phyloP scores from a whole-genome alignment of 2,113 vertebrate species.

The Aegithalos caudatus region DNA sequence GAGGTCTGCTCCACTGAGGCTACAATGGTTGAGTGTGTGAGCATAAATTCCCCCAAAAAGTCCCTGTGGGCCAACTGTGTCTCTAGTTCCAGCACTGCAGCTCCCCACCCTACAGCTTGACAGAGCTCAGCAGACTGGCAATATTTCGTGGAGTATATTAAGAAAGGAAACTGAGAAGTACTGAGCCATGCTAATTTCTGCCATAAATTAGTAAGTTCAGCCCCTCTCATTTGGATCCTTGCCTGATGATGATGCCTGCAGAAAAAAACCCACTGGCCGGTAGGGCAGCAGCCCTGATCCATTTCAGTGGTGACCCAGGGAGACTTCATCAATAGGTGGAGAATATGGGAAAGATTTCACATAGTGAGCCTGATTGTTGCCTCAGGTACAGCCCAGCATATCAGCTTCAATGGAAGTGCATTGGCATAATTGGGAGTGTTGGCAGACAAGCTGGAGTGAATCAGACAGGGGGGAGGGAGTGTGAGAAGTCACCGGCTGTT shows the following conservation, averaged over 20 bases:
- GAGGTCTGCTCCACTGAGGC: not conserved
- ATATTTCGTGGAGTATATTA: not conserved
- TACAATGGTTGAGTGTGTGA: fast-evolving
- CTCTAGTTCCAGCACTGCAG: not conserved
- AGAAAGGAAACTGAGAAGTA: not conserved
- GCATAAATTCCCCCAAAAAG: not conserved
- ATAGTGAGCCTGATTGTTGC: fast-evolving
- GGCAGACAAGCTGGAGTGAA: conserved; percentile 39
- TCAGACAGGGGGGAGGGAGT: not conserved
- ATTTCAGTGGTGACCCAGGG: not conserved
- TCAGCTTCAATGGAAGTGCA: not conserved
- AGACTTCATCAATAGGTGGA: not conserved
- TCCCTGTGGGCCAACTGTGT: not conserved
- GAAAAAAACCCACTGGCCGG: not conserved
- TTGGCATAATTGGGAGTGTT: not conserved
- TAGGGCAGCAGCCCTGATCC: not conserved
- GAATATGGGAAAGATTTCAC: not conserved
- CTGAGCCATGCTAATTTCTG: not conserved
- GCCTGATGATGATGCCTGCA: not conserved
- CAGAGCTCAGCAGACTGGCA: not conserved
- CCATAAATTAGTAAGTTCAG: not conserved
- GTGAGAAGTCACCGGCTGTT: conserved; percentile 29
- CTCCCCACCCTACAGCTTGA: not conserved
- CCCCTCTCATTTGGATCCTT: not conserved
- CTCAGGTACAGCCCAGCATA: not conserved